Evolutionary conservation across 1,140 invertebrate genomes (phyloP).

Genomic region (Pinna nobilis): DNA sequence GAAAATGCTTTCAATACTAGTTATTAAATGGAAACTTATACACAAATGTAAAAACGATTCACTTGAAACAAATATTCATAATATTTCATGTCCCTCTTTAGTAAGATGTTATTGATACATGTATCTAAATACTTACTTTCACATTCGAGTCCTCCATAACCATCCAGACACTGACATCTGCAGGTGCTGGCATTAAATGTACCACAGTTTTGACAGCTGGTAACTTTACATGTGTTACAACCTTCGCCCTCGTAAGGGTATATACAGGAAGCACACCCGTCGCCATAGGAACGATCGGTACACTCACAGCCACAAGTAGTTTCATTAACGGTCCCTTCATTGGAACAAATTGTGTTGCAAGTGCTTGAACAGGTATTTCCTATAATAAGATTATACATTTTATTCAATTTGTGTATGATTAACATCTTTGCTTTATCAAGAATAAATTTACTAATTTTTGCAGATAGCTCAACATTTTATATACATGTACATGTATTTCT

Average conservation of each 20-base stretch:
- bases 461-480: not conserved
- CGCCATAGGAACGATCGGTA: slow-evolving; percentile 22
- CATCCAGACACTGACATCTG: slow-evolving; percentile 25
- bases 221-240: slow-evolving; percentile 19
- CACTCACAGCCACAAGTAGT: slow-evolving; percentile 24
- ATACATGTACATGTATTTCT: not conserved
- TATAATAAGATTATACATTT: not conserved
- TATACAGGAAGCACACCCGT: slow-evolving; percentile 15
- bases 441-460: not conserved
- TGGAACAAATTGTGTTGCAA: slow-evolving; percentile 7
- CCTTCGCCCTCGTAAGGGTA: slow-evolving; percentile 11
- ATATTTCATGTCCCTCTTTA: no score
- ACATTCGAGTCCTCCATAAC: slow-evolving; percentile 31
- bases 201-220: slow-evolving; percentile 29
- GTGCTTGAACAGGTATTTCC: not conserved
- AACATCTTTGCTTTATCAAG: not conserved
- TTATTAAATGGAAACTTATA: no score
- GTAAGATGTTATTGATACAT: not conserved
- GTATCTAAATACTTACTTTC: slow-evolving; percentile 13
- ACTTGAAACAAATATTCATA: no score
- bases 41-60: no score
- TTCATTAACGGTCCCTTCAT: slow-evolving; percentile 15
- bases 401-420: not conserved
- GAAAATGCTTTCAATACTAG: no score
- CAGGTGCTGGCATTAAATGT: slow-evolving; percentile 16